A percentile compares a stretch with the other conserved stretches of the same genome.
Evolutionary conservation across 1,140 invertebrate genomes (phyloP).

Genomic region (Globodera rostochiensis): DNA sequence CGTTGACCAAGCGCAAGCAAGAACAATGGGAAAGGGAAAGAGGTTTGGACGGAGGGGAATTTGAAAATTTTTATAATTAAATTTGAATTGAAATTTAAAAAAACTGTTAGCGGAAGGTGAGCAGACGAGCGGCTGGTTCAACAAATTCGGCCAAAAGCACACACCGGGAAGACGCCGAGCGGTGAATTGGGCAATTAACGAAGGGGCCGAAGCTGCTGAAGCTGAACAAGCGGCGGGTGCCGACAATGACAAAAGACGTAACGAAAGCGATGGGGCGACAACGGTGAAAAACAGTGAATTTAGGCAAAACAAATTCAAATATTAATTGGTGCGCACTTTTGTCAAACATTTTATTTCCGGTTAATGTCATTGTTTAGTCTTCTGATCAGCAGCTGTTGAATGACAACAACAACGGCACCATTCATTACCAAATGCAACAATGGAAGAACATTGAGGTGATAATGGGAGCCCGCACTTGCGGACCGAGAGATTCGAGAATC

Average conservation of each 20-base stretch:
- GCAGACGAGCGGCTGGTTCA: neutral
- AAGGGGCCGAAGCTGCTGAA: neutral
- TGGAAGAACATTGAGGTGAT: no score
- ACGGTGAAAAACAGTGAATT: neutral
- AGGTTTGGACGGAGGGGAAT: conserved; percentile 11
- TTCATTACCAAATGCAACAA: no score
- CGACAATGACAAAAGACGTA: neutral
- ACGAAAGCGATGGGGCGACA: neutral
- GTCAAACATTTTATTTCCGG: no score
- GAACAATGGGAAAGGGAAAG: conserved; percentile 44
- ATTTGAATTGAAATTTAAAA: neutral
- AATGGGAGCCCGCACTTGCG: no score
- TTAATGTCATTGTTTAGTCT: no score
- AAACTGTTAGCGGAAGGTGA: conserved; percentile 7
- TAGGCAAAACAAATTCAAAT: no score
- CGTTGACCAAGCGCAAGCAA: conserved; percentile 32
- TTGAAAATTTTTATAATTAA: no score
- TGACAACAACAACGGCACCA: no score
- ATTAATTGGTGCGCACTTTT: no score
- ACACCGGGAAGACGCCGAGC: conserved; percentile 1
- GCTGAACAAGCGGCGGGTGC: neutral
- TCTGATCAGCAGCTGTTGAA: no score
- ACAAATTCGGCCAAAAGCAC: conserved; percentile 3
- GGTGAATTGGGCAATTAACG: no score
- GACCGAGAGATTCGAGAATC: no score